These are phyloP conservation scores for Leptodactylus fallax DNA, from an alignment of 2,797 vertebrate genomes.

Conservation along the genomic window DNA sequence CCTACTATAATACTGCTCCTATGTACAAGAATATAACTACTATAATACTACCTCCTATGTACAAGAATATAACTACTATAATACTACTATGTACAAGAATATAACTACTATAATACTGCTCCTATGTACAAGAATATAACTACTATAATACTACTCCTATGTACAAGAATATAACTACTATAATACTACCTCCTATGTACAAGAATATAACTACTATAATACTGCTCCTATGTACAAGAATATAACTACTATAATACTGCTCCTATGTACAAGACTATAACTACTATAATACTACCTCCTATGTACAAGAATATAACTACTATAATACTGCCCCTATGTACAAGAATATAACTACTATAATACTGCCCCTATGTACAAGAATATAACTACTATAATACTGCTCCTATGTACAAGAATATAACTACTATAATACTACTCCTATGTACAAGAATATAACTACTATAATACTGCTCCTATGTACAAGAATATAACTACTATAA, in stretches of 20 bases:
- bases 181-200: background rate
- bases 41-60: background rate
- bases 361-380: no score
- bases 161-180: background rate
- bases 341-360: background rate
- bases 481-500: background rate
- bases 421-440: background rate
- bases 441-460: background rate
- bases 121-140: background rate
- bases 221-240: background rate
- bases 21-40: background rate
- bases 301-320: no score
- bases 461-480: background rate
- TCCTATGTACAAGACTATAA: no score
- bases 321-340: no score
- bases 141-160: background rate
- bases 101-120: background rate
- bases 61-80: background rate
- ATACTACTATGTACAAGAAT: background rate
- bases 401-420: background rate
- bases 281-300: no score
- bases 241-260: background rate
- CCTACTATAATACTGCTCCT: background rate
- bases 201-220: background rate
- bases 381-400: background rate